A percentile compares a stretch with the other conserved stretches of the same genome.
These are phyloP conservation scores for Pelochelys cantorii DNA, from an alignment of 2,797 vertebrate genomes.

Conservation along the genomic window DNA sequence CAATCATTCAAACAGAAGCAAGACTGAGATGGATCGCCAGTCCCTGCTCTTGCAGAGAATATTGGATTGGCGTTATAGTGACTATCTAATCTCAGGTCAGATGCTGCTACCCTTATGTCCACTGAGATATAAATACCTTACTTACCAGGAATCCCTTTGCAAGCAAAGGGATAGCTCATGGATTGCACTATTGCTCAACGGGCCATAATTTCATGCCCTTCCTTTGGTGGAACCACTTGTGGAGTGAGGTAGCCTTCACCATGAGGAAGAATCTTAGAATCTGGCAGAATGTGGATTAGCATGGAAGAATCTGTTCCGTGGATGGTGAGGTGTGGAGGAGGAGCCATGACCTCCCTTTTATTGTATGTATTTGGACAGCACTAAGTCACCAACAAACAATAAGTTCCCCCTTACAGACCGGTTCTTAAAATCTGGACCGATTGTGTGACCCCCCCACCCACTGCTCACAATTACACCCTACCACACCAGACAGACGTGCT, in stretches of 20 bases:
- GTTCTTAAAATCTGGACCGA: background rate
- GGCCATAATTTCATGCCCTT: background rate
- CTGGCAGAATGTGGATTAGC: background rate
- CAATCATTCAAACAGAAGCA: background rate
- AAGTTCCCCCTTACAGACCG: background rate
- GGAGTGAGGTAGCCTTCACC: background rate
- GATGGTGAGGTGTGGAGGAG: background rate
- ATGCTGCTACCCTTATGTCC: background rate
- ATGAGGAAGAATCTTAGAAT: too few species aligned
- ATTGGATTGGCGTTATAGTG: background rate
- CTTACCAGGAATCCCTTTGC: background rate
- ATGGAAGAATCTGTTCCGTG: background rate
- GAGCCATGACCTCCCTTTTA: background rate
- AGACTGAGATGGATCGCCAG: background rate
- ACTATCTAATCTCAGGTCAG: background rate
- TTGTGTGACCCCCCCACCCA: too few species aligned
- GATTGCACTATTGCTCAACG: background rate
- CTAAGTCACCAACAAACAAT: background rate
- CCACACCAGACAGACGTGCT: background rate
- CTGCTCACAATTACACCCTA: background rate
- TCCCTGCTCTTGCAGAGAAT: fast-evolving
- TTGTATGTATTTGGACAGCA: too few species aligned
- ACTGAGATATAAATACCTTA: background rate
- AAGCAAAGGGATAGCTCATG: background rate
- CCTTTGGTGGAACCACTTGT: background rate